Base-by-base conservation (phyloP, 2,888 invertebrate species). In the Acanthoscelides obtectus region DNA sequence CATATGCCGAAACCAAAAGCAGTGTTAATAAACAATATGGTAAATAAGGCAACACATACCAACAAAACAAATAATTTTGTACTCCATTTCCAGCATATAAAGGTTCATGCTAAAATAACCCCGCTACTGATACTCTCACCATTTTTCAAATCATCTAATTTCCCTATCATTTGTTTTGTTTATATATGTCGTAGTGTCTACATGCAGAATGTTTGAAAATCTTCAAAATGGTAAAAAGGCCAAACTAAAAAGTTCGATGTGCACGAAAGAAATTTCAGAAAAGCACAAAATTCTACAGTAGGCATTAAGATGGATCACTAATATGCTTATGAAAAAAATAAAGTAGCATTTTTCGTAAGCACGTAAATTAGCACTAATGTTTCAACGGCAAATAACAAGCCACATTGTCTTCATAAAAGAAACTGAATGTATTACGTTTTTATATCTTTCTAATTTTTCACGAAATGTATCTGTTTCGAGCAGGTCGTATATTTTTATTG, bases 161-260 rank as follows among this genome's bases (percentile, higher is more conserved):
- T 3, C 22, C 22, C 4, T 19, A 66, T 22, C 66, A 66, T 66
- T 22, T 76, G 74, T 75, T 45, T 45, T 45, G 45, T 45, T 45
- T 45, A 45, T 45, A 45, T 68, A 45, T 25, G 64, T 21, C 20
- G 69, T 69, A 77, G 77, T 79, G 78, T 78, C 74, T 72, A 81
- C 85, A 86, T 85, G 86, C 86, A 86, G 86, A 86, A 86, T 86
- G 85, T 85, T 86, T 86, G 86, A 85, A 84, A 83, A 84, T 83
- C 83, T 82, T 78, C 71, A 73, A 67, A 71, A 71, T 71, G 72
- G 45, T 74, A 74, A 77, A 74, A 73, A 75, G 73, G 75, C 75
- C 75, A 75, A 78, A 74, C 67, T 71, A 45, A 73, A 77, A 70
- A 68, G 67, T 65, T 65, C 8, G n/a, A 65, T 8, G 45, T 25